Percentiles rank a stretch among this genome's conserved stretches.
Evolutionary conservation across 1,140 invertebrate genomes (phyloP).

Genomic region (Drosophila tani): DNA sequence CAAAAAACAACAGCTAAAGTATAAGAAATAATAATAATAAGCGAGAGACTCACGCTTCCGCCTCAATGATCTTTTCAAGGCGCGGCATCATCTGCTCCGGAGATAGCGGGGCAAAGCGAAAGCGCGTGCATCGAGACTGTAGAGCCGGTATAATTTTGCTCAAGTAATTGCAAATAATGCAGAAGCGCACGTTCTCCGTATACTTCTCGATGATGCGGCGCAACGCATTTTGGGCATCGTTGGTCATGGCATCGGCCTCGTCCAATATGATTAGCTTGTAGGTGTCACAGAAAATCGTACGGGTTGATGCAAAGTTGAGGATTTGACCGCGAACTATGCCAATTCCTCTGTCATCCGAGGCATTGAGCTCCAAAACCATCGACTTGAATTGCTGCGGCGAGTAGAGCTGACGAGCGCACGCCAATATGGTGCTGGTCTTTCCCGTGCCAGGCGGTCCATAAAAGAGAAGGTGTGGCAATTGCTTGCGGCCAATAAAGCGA

Average conservation of each 20-base stretch:
- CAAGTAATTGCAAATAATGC: conserved; percentile 99
- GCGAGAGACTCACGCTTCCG: conserved; percentile 90
- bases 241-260: conserved; percentile 99
- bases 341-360: conserved; percentile 99
- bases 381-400: conserved; percentile 89
- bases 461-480: conserved; percentile 97
- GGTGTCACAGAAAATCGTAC: conserved; percentile 96
- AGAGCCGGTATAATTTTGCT: conserved; percentile 99
- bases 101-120: conserved; percentile 97
- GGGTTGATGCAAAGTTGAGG: conserved; percentile 99
- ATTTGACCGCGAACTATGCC: conserved; percentile 98
- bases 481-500: conserved; percentile 96
- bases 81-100: conserved; percentile 95
- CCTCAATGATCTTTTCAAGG: conserved; percentile 92
- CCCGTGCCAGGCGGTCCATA: conserved; percentile 99
- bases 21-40: neutral
- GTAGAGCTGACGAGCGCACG: conserved; percentile 97
- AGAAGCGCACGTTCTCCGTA: conserved; percentile 99
- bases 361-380: conserved; percentile 96
- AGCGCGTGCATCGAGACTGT: conserved; percentile 98
- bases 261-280: conserved; percentile 99
- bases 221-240: conserved; percentile 99
- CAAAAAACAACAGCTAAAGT: conserved; percentile 32
- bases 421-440: conserved; percentile 99
- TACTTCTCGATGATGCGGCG: conserved; percentile 99